Evolutionary conservation across 2,888 invertebrate genomes (phyloP).

Genomic region (Calameuta pallipes): DNA sequence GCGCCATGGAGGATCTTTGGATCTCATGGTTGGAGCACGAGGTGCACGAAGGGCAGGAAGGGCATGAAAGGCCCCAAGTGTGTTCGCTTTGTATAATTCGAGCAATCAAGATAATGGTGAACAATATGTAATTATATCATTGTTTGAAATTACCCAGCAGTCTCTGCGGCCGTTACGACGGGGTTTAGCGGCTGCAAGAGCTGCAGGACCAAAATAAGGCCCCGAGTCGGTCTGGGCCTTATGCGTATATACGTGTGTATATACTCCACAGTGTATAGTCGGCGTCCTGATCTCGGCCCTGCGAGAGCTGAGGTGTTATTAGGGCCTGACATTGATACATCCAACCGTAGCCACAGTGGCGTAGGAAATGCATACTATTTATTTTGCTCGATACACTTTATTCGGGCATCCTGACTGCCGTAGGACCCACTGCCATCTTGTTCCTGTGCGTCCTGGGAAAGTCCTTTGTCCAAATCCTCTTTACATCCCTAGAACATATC

Average conservation of each 20-base stretch:
- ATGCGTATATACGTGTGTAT: not conserved
- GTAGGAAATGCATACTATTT: conserved; percentile 15
- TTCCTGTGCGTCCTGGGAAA: not conserved
- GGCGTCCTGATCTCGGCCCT: conserved; percentile 20
- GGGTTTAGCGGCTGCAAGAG: not conserved
- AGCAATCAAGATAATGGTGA: conserved; percentile 58
- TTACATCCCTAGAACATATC: no score
- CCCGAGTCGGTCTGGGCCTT: not conserved
- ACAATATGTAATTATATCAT: conserved; percentile 62
- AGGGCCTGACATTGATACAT: conserved; percentile 60
- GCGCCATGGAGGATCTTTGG: not conserved
- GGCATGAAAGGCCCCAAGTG: conserved; percentile 21
- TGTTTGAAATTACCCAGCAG: conserved; percentile 58
- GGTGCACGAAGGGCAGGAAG: not conserved
- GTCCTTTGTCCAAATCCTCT: not conserved
- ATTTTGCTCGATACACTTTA: not conserved
- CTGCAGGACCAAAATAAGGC: not conserved
- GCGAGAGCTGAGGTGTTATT: conserved; percentile 52
- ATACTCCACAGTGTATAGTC: not conserved
- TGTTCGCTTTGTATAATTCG: conserved; percentile 48
- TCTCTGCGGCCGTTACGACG: conserved; percentile 25
- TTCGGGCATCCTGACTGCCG: not conserved
- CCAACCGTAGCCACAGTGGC: conserved; percentile 39
- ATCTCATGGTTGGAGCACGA: not conserved
- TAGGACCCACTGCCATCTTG: not conserved